Conservation (phyloP, 2,797 vertebrate genomes). For the Coregonus ussuriensis region DNA sequence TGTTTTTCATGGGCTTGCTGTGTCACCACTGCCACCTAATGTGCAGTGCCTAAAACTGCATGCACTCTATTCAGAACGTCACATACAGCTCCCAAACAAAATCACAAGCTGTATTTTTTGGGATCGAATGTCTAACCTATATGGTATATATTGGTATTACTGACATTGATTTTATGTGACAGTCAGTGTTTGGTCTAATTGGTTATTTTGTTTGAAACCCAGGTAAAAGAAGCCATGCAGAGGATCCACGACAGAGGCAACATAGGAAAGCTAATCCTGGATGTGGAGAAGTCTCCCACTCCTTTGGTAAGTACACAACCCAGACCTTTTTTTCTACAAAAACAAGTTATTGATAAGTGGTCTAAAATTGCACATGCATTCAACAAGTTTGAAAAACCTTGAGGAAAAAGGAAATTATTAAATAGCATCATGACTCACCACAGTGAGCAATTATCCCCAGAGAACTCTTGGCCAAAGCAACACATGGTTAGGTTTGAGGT, state of each 20-base stretch:
- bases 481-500: not conserved
- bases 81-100: too few relatives aligned
- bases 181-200: not conserved
- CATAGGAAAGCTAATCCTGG: constrained; percentile 96
- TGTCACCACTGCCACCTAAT: constrained; percentile 43
- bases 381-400: not conserved
- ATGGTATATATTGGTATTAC: too few relatives aligned
- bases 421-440: not conserved
- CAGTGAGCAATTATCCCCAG: not conserved
- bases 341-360: not conserved
- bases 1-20: not conserved
- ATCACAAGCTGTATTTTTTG: too few relatives aligned
- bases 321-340: not conserved
- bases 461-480: not conserved
- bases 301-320: constrained; percentile 82
- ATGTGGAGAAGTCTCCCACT: constrained; percentile 95
- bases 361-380: not conserved
- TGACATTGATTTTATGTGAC: not conserved
- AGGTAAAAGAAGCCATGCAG: constrained; percentile 99
- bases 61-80: not conserved
- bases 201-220: constrained; percentile 38
- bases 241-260: constrained; percentile 98
- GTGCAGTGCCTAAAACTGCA: constrained; percentile 28
- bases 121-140: too few relatives aligned
- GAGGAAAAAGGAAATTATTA: too few relatives aligned